Conservation (phyloP, 2,888 invertebrate species). For the Phania funesta region DNA sequence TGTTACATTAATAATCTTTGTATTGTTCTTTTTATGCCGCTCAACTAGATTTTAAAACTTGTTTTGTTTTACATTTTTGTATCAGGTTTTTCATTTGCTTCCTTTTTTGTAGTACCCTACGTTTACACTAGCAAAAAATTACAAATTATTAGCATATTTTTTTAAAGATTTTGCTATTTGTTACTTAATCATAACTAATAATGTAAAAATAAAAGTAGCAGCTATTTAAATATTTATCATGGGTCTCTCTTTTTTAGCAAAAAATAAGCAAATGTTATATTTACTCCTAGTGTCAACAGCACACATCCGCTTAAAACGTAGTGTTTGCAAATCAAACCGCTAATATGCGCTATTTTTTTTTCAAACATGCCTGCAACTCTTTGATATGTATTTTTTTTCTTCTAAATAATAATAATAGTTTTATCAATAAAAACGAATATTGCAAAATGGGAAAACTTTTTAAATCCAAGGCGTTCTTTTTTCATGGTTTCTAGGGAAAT, state of each 20-base stretch:
- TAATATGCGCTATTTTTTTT: background rate
- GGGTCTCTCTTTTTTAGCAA: background rate
- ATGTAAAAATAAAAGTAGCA: too few species aligned
- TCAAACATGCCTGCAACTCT: background rate
- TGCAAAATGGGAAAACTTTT: too few species aligned
- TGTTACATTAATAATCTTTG: background rate
- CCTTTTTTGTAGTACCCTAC: background rate
- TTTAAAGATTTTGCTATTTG: too few species aligned
- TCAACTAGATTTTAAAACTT: background rate
- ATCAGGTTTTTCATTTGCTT: background rate
- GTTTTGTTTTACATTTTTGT: background rate
- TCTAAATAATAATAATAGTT: slow-evolving; percentile 32
- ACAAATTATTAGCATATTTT: too few species aligned
- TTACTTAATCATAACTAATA: too few species aligned
- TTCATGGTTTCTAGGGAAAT: slow-evolving; percentile 1
- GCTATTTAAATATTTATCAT: too few species aligned
- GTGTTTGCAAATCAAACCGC: background rate
- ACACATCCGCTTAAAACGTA: background rate
- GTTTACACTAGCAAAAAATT: background rate
- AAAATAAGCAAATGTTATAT: background rate
- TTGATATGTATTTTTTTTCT: background rate
- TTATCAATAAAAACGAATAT: slow-evolving; percentile 28
- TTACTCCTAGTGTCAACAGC: background rate
- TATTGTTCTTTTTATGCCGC: background rate
- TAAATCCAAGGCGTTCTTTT: background rate